phyloP scores from a whole-genome alignment of 2,797 vertebrate genomes.

The Onychomys leucogaster region DNA sequence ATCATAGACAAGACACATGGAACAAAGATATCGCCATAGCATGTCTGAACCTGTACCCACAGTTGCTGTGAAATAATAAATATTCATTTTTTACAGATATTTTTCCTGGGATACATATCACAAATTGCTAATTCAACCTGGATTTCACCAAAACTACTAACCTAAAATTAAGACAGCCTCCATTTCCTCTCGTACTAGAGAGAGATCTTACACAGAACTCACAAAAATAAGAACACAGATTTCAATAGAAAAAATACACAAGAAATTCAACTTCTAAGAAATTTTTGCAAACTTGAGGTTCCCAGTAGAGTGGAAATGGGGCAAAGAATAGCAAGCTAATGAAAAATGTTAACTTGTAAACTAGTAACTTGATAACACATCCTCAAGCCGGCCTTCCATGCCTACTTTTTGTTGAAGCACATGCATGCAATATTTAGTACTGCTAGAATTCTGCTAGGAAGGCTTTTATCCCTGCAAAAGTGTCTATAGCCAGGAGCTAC shows the following conservation, averaged over 20 bases:
- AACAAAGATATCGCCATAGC: neutral
- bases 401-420: conserved; percentile 68
- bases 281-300: conserved; percentile 6
- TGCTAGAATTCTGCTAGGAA: conserved; percentile 73
- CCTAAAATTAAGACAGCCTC: neutral
- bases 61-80: neutral
- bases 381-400: conserved; percentile 52
- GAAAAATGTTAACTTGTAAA: conserved; percentile 66
- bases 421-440: conserved; percentile 83
- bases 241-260: neutral
- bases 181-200: neutral
- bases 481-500: conserved; percentile 77
- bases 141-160: conserved; percentile 44
- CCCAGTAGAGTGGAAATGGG: neutral
- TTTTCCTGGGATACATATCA: conserved; percentile 30
- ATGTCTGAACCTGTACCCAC: neutral
- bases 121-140: conserved; percentile 21
- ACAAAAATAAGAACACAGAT: conserved; percentile 44
- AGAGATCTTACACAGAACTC: conserved; percentile 11
- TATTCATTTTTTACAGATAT: neutral
- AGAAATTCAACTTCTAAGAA: conserved; percentile 40
- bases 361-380: conserved; percentile 33
- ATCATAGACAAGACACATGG: neutral
- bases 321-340: conserved; percentile 64
- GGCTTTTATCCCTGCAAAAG: conserved; percentile 82